Evolutionary conservation across 2,113 vertebrate species (phyloP).

Genomic region (Rafetus swinhoei): DNA sequence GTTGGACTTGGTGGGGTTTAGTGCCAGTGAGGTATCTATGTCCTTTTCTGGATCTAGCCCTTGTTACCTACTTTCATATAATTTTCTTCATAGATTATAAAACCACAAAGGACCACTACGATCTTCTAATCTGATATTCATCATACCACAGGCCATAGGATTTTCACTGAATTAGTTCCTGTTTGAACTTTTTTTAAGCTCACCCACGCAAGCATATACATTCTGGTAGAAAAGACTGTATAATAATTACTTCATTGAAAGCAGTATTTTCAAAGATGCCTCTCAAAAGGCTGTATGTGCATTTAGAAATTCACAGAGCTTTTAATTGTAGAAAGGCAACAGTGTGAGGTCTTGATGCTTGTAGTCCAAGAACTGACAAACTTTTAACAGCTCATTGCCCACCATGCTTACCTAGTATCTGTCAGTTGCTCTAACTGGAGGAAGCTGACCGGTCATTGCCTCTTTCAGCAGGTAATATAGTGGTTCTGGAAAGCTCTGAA

Average conservation of each 20-base stretch:
- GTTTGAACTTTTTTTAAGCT: not conserved
- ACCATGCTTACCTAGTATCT: not conserved
- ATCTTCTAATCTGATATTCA: not conserved
- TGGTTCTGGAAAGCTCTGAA: not conserved
- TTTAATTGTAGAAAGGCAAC: slow-evolving; percentile 1
- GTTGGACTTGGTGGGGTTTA: not conserved
- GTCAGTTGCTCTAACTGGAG: not conserved
- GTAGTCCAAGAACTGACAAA: slow-evolving; percentile 16
- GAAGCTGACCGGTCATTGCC: not conserved
- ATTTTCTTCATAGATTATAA: not conserved
- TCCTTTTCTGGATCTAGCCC: not conserved
- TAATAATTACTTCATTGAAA: slow-evolving; percentile 10
- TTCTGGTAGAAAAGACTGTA: slow-evolving; percentile 25
- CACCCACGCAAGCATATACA: not conserved
- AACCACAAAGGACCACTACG: not conserved
- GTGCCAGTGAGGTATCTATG: not conserved
- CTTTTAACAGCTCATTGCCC: slow-evolving; percentile 1
- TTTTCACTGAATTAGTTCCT: not conserved
- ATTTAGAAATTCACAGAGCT: slow-evolving; percentile 2
- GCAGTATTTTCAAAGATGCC: slow-evolving; percentile 19
- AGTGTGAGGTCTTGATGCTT: not conserved
- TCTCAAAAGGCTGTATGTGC: not conserved
- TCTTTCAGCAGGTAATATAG: not conserved
- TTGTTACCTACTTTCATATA: not conserved
- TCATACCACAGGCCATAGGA: not conserved